Percentiles rank a stretch among this genome's conserved stretches.
Conservation (phyloP, 2,113 vertebrate genomes). For the Pithys albifrons region DNA sequence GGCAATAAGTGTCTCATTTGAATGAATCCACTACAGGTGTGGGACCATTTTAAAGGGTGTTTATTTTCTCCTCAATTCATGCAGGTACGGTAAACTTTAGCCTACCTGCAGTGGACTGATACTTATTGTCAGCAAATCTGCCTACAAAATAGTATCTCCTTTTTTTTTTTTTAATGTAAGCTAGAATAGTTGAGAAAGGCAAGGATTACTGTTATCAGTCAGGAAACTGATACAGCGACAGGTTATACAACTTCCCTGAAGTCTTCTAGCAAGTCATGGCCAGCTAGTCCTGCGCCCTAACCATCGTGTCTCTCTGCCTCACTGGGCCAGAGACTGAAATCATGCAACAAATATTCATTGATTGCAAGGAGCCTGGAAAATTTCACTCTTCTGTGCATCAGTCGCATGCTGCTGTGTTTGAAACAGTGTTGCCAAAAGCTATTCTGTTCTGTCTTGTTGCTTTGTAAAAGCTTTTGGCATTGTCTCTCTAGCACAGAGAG, state of each 20-base stretch:
- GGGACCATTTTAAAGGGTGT: not conserved
- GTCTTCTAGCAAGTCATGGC: not conserved
- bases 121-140: not conserved
- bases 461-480: not conserved
- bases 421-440: not conserved
- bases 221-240: not conserved
- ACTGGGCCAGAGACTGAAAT: not conserved
- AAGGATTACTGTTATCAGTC: not conserved
- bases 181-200: not conserved
- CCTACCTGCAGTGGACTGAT: not conserved
- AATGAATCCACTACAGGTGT: not conserved
- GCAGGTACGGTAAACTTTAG: not conserved
- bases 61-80: not conserved
- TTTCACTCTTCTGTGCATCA: not conserved
- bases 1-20: not conserved
- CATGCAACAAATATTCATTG: not conserved
- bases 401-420: not conserved
- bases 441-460: not conserved
- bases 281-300: not conserved
- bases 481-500: not conserved
- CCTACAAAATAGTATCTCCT: not conserved
- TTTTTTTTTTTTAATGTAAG: not conserved
- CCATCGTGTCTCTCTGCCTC: not conserved
- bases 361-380: conserved; percentile 10
- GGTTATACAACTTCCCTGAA: not conserved